Conservation (phyloP, 2,797 vertebrate species). For the Hipposideros larvatus region DNA sequence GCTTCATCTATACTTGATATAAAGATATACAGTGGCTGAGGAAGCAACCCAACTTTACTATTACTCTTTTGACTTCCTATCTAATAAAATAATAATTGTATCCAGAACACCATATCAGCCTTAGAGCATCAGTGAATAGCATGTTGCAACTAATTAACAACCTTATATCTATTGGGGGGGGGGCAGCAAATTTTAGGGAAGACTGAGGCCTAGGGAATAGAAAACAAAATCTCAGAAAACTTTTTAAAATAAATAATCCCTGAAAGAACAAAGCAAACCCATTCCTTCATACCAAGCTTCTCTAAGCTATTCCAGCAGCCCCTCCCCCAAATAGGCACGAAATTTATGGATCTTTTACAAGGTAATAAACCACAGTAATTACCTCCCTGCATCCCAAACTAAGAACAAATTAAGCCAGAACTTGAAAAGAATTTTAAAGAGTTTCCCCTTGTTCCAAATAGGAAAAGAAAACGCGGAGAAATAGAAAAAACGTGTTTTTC, state of each 20-base stretch:
- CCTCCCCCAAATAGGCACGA: slow-evolving; percentile 84
- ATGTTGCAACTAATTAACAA: slow-evolving; percentile 59
- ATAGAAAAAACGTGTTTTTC: slow-evolving; percentile 66
- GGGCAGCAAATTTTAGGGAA: slow-evolving; percentile 23
- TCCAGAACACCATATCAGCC: not conserved
- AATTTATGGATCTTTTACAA: slow-evolving; percentile 91
- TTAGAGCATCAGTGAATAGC: not conserved
- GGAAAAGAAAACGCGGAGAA: slow-evolving; percentile 60
- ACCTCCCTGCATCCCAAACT: slow-evolving; percentile 86
- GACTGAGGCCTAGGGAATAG: slow-evolving; percentile 53
- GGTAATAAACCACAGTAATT: slow-evolving; percentile 90
- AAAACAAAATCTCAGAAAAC: slow-evolving; percentile 65
- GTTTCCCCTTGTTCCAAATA: slow-evolving; percentile 73
- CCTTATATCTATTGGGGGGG: not conserved
- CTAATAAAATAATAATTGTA: slow-evolving; percentile 56
- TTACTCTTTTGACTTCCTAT: slow-evolving; percentile 58
- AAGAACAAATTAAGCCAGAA: slow-evolving; percentile 87
- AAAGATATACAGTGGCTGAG: slow-evolving; percentile 52
- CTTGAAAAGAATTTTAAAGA: slow-evolving; percentile 85
- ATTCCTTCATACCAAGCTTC: slow-evolving; percentile 80
- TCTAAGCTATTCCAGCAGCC: slow-evolving; percentile 84
- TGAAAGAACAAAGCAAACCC: slow-evolving; percentile 78
- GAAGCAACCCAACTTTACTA: slow-evolving; percentile 33
- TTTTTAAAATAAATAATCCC: slow-evolving; percentile 68
- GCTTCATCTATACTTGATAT: slow-evolving; percentile 1